A percentile compares a stretch with the other conserved stretches of the same genome.
Evolutionary conservation across 2,888 invertebrate species (phyloP).

Genomic region (Alcis repandata): DNA sequence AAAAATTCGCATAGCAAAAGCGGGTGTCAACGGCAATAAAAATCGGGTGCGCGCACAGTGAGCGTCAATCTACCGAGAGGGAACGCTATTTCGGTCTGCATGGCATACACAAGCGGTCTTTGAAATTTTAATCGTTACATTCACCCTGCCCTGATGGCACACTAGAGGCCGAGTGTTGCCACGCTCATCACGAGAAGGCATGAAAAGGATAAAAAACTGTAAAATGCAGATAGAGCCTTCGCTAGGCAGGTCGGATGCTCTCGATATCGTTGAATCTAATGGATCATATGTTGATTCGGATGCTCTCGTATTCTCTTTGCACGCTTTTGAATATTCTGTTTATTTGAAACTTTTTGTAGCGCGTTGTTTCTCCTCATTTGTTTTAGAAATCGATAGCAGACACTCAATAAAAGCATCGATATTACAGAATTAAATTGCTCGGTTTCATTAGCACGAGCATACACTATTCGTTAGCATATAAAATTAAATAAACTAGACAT

Average conservation of each 20-base stretch:
- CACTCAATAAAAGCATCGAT: not conserved
- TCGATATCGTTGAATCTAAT: slow-evolving; percentile 16
- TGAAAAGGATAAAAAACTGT: slow-evolving; percentile 60
- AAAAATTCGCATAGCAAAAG: slow-evolving; percentile 58
- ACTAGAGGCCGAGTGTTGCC: slow-evolving; percentile 69
- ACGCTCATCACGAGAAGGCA: slow-evolving; percentile 61
- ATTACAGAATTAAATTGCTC: not conserved
- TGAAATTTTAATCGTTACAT: slow-evolving; percentile 86
- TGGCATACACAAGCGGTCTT: slow-evolving; percentile 79
- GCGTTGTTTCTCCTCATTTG: not conserved
- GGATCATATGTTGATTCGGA: not conserved
- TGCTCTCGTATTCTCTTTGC: slow-evolving; percentile 1
- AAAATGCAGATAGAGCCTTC: slow-evolving; percentile 46
- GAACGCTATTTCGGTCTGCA: slow-evolving; percentile 80
- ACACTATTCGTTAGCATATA: slow-evolving; percentile 4
- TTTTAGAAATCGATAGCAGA: not conserved
- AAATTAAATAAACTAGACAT: slow-evolving; percentile 22
- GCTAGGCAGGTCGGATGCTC: not conserved
- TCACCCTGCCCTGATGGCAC: slow-evolving; percentile 81
- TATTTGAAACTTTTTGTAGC: not conserved
- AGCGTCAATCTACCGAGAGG: slow-evolving; percentile 75
- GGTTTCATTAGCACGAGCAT: slow-evolving; percentile 6
- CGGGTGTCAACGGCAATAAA: slow-evolving; percentile 47
- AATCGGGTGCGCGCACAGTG: slow-evolving; percentile 62
- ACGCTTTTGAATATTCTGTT: not conserved